Percentiles rank a stretch among this genome's conserved stretches.
phyloP scores from a whole-genome alignment of 2,113 vertebrate species.

The Chaetops frenatus region DNA sequence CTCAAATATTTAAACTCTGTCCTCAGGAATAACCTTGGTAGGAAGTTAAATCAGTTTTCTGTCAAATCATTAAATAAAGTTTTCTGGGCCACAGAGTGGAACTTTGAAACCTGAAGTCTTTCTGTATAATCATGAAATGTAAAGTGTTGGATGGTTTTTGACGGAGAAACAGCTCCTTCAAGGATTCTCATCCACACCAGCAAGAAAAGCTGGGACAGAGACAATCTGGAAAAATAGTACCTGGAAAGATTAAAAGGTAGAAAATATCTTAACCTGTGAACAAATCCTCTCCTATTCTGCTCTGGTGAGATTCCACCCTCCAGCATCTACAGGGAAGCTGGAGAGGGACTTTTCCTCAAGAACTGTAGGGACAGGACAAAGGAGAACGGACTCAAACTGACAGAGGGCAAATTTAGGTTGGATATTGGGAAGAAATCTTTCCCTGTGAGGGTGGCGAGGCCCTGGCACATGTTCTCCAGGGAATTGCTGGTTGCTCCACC shows the following conservation, averaged over 20 bases:
- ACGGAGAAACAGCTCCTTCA: neutral
- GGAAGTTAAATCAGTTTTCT: neutral
- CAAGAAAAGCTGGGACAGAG: neutral
- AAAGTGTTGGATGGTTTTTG: neutral
- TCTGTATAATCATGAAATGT: neutral
- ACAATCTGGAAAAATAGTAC: neutral
- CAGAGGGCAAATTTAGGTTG: neutral
- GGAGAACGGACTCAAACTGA: no score
- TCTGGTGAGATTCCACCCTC: neutral
- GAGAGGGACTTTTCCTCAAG: neutral
- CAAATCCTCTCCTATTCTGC: neutral
- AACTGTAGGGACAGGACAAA: neutral
- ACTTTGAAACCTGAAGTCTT: neutral
- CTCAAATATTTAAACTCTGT: neutral
- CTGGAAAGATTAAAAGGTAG: neutral
- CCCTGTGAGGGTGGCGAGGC: neutral
- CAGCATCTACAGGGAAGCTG: neutral
- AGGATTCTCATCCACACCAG: neutral
- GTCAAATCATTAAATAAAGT: neutral
- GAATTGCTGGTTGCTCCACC: neutral
- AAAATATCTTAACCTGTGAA: neutral
- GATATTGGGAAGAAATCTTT: neutral
- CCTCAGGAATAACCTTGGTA: accelerated
- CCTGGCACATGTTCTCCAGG: neutral
- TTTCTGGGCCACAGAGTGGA: neutral